Base-by-base conservation (phyloP, 2,888 invertebrate species). In the Osedax frankpressi region DNA sequence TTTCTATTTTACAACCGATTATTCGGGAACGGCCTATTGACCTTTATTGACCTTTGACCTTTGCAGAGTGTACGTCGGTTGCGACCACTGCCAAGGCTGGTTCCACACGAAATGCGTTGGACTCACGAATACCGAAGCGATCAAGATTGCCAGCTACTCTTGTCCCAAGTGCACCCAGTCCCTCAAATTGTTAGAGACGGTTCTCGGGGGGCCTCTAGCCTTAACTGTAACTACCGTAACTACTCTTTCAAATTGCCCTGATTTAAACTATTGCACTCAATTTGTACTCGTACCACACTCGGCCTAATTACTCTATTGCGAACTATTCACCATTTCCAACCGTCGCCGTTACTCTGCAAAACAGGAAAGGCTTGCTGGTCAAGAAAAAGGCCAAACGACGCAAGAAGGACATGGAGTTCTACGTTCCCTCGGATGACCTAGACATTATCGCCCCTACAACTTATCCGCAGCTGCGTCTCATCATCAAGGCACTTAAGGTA, bases 51-150 rank as follows among this genome's bases (percentile, higher is more conserved):
- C 69, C 28, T 29, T 1, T 71, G 25, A 30, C 30, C 59, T 24
- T 29, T 69, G 2, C 83, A 93, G 93, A 85, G 97, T 97, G 88
- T 98, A 97, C 85, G 95, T 98, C 81, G 96, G 95, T 83, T 98
- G 98, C 85, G 98, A 98, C 86, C 90, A 91, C 77, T 98, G 98
- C 85, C 94, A 96, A 85, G 96, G 94, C 85, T 98, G 98, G 98
- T 97, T 95, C 87, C 97, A 97, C 85, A 96, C 96, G 3, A 89
- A 92, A 74, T 97, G 97, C 85, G 96, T 97, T 67, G 96, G 96
- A 60, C 82, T 85, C 26, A 81, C 84, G 44, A 81, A 83, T 79
- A 79, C 77, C 62, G 84, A 83, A 74, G 84, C 84, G 83, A 95
- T 94, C 82, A 91, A 91, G 79, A 93, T 96, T 79, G 95, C 94